Base-by-base conservation (phyloP, 2,888 invertebrate species). In the Stenichneumon culpator region DNA sequence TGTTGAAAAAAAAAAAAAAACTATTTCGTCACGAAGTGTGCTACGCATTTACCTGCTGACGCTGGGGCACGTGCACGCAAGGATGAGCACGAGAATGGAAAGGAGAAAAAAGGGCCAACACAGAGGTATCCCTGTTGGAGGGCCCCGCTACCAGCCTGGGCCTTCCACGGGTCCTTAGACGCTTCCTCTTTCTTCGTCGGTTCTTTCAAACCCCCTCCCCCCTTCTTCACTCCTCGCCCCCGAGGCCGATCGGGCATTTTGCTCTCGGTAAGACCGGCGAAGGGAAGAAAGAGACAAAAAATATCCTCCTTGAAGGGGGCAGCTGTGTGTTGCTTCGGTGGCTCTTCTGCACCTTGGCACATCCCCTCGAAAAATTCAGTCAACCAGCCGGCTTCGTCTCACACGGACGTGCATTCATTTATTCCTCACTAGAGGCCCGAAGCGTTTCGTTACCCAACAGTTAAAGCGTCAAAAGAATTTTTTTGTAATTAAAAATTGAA, bases 311-410 rank as follows among this genome's bases (percentile, higher is more conserved):
- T 88, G 87, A 70, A 83, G 83, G 87, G 86, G 86, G 89, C 89
- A 90, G 90, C 88, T 39, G 39, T 39, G 39, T 88, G 88, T 82
- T 84, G 73, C 85, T 85, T 72, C n/a, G 39, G n/a, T 73, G 74
- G 47, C 80, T 75, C 79, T 77, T 57, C n/a, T 25, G 39, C 74
- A 73, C 68, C 77, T 79, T 60, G 50, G 25, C 73, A 79, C 28
- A 28, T 80, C 81, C 82, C 79, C 86, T 63, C 83, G 74, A 74
- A 87, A 87, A 86, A 88, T 88, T 90, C 89, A 91, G 91, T 91
- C 89, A 86, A 88, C 70, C 89, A 83, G 69, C 86, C 86, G 88
- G 88, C 84, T 84, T 87, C 89, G 89, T 84, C 86, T 84, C 74
- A 86, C 86, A 82, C 83, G 83, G 89, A 89, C 86, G 86, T 77